Conservation (phyloP, 2,113 vertebrate species). For the Grantiella picta region DNA sequence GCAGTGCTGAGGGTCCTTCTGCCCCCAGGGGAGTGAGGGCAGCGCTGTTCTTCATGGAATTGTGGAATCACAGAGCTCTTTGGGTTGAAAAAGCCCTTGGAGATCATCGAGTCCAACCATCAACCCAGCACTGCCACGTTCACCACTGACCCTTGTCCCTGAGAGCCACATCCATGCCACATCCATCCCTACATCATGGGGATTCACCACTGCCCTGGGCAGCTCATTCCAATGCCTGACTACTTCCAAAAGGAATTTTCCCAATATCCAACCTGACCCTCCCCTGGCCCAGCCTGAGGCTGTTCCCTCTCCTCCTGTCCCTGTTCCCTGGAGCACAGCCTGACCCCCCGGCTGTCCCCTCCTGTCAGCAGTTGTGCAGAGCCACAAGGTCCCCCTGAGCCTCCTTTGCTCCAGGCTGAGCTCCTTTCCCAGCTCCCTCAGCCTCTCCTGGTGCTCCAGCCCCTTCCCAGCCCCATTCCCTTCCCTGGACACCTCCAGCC, state of each 20-base stretch:
- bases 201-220: accelerated
- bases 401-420: neutral
- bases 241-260: accelerated
- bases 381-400: neutral
- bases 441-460: neutral
- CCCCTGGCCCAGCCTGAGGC: neutral
- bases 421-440: neutral
- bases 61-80: neutral
- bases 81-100: neutral
- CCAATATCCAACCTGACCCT: accelerated
- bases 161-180: neutral
- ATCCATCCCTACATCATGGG: neutral
- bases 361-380: neutral
- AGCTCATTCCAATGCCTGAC: accelerated
- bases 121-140: accelerated
- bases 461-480: neutral
- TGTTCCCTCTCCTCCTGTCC: neutral
- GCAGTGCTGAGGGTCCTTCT: neutral
- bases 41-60: neutral
- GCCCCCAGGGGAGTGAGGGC: neutral
- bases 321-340: neutral
- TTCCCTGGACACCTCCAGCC: neutral
- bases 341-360: neutral
- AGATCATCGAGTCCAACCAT: neutral
- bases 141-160: accelerated